A percentile compares a stretch with the other conserved stretches of the same genome.
These are phyloP conservation scores for Holothuria scabra DNA, from an alignment of 53 echinoderm and acorn worm genomes.

Conservation along the genomic window DNA sequence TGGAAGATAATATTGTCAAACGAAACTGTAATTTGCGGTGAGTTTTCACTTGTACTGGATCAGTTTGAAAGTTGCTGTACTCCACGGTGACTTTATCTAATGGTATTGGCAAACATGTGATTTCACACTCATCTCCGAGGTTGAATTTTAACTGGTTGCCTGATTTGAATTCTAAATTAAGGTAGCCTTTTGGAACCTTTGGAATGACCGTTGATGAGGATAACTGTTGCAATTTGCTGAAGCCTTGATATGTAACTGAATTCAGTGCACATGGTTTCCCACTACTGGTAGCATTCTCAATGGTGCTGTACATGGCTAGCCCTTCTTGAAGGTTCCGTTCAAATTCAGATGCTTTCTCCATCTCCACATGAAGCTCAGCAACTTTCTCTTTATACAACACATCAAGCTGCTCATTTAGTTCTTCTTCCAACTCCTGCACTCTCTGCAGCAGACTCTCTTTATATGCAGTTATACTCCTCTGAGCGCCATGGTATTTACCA, in stretches of 20 bases:
- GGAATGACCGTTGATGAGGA: background rate
- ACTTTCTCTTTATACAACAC: slow-evolving; percentile 28
- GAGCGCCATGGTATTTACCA: slow-evolving; percentile 31
- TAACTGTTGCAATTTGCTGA: slow-evolving; percentile 21
- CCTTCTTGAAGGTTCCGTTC: slow-evolving; percentile 36
- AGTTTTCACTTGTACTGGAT: slow-evolving; percentile 39
- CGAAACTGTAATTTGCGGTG: slow-evolving; percentile 37
- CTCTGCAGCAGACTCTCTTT: slow-evolving; percentile 29
- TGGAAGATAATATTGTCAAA: background rate
- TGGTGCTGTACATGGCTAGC: background rate
- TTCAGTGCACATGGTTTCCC: slow-evolving; percentile 38
- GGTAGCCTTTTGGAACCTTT: slow-evolving; percentile 12
- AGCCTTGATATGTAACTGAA: slow-evolving; percentile 6
- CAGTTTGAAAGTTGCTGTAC: background rate
- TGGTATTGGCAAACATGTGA: slow-evolving; percentile 21
- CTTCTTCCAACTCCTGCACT: slow-evolving; percentile 27
- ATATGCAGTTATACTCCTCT: slow-evolving; percentile 26
- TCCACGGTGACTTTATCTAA: slow-evolving; percentile 21
- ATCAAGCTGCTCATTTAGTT: slow-evolving; percentile 13
- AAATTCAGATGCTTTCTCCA: slow-evolving; percentile 30
- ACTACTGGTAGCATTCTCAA: slow-evolving; percentile 38
- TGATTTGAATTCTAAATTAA: slow-evolving; percentile 40
- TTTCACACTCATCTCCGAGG: slow-evolving; percentile 6
- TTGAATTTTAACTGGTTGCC: slow-evolving; percentile 22
- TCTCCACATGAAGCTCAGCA: slow-evolving; percentile 20